A percentile compares a stretch with the other conserved stretches of the same genome.
Conservation (phyloP, 2,113 vertebrate species). For the Sapajus apella region DNA sequence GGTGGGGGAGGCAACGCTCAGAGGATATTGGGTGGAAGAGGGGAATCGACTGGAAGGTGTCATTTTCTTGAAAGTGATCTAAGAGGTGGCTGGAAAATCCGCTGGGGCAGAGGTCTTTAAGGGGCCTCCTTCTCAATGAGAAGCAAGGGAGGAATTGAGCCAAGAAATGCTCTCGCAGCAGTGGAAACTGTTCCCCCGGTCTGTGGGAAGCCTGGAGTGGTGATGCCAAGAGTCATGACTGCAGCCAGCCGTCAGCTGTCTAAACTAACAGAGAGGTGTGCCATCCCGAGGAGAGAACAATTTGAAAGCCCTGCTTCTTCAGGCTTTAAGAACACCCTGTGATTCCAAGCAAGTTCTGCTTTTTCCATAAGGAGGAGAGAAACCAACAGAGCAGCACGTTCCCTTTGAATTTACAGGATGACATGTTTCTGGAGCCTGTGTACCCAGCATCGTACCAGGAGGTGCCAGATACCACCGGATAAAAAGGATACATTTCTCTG, state of each 20-base stretch:
- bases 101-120: neutral
- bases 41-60: neutral
- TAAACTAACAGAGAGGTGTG: neutral
- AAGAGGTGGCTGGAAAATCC: neutral
- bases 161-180: neutral
- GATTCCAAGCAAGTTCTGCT: neutral
- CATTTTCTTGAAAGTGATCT: neutral
- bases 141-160: accelerated
- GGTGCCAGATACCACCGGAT: neutral
- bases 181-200: accelerated
- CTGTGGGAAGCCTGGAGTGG: neutral
- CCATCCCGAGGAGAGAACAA: neutral
- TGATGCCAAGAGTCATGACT: neutral
- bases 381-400: neutral
- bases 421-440: neutral
- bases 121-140: neutral
- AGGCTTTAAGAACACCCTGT: neutral
- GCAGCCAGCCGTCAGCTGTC: neutral
- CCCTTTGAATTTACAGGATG: neutral
- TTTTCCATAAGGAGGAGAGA: neutral
- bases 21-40: neutral
- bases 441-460: neutral
- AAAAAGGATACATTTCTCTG: neutral
- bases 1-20: neutral
- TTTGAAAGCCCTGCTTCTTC: neutral